Conservation (phyloP, 2,113 vertebrate species). For the Corythornis madagascariensis region DNA sequence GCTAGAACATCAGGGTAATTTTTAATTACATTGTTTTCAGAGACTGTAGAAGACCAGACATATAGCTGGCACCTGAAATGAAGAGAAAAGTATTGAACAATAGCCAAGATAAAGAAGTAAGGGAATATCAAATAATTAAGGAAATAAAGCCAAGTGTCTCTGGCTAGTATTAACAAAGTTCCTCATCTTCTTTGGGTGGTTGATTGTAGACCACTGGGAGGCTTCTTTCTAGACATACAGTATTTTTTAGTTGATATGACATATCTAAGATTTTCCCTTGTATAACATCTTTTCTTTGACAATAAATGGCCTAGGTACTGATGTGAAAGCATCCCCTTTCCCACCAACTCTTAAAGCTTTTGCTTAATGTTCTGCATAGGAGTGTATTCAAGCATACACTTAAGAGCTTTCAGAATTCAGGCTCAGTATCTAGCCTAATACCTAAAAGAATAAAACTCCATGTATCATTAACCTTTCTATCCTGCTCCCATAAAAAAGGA, state of each 20-base stretch:
- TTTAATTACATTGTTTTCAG: neutral
- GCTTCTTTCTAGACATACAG: neutral
- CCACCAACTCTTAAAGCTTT: neutral
- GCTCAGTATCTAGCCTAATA: neutral
- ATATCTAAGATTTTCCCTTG: neutral
- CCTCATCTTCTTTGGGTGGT: neutral
- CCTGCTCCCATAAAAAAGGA: neutral
- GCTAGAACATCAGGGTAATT: neutral
- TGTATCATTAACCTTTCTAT: conserved; percentile 34
- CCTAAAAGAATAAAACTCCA: conserved; percentile 13
- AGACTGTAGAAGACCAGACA: neutral
- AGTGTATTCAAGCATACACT: neutral
- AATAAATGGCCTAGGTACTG: neutral
- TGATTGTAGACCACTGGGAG: neutral
- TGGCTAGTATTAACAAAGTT: neutral
- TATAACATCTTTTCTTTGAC: neutral
- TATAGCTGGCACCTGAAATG: neutral
- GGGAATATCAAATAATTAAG: neutral
- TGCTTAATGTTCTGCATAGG: conserved; percentile 33
- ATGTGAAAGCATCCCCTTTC: neutral
- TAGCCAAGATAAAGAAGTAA: neutral
- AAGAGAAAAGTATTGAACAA: neutral
- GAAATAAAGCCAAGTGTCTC: neutral
- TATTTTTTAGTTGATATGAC: neutral
- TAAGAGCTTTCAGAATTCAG: neutral